These are phyloP conservation scores for Torymus aiolomorphi DNA, from an alignment of 2,888 invertebrate species.

Conservation along the genomic window DNA sequence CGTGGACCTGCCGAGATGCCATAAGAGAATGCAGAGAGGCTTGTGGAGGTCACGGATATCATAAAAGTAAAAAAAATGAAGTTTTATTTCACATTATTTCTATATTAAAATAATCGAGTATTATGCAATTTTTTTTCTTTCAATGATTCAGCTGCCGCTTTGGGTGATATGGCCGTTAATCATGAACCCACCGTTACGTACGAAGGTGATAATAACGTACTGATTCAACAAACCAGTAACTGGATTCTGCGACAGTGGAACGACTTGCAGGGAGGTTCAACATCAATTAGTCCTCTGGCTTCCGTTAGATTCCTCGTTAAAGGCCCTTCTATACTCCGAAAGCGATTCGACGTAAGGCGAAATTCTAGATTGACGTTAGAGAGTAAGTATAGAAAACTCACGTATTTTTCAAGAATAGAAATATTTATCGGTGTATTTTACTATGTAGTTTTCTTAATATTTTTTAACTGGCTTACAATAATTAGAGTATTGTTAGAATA, in stretches of 20 bases:
- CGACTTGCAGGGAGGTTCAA: slow-evolving; percentile 74
- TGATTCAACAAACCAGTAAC: slow-evolving; percentile 93
- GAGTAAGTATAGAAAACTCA: slow-evolving; percentile 69
- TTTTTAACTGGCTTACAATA: too few species aligned
- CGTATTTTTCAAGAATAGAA: too few species aligned
- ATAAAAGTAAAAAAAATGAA: slow-evolving; percentile 77
- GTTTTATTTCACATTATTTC: not conserved
- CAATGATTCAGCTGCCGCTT: slow-evolving; percentile 81
- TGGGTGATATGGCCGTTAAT: slow-evolving; percentile 90
- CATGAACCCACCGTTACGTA: slow-evolving; percentile 94
- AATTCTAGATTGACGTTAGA: slow-evolving; percentile 62
- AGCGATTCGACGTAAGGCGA: slow-evolving; percentile 70
- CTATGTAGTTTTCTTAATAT: too few species aligned
- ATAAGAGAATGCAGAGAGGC: slow-evolving; percentile 90
- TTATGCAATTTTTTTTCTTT: not conserved
- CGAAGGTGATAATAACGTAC: slow-evolving; percentile 95
- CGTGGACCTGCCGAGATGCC: slow-evolving; percentile 86
- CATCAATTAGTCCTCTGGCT: slow-evolving; percentile 82
- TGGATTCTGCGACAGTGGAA: slow-evolving; percentile 86
- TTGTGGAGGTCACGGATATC: slow-evolving; percentile 91
- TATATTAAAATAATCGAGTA: not conserved
- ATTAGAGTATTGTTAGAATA: too few species aligned
- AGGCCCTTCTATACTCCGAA: slow-evolving; percentile 76
- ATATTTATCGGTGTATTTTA: too few species aligned
- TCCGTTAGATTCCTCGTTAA: slow-evolving; percentile 83